Conservation (phyloP, 2,113 vertebrate species). For the Protobothrops mucrosquamatus region DNA sequence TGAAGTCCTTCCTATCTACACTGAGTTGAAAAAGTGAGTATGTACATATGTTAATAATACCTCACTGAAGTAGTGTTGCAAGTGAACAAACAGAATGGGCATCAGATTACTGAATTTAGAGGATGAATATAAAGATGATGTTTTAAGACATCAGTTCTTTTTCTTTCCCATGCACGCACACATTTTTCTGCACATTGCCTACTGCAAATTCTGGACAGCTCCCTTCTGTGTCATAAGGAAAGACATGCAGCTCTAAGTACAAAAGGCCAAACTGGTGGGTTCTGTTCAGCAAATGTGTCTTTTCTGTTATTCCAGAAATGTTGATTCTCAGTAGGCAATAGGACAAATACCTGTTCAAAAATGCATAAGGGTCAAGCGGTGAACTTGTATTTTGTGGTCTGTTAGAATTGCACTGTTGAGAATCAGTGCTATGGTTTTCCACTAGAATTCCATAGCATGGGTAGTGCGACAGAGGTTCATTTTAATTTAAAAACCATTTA, state of each 20-base stretch:
- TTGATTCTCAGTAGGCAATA: neutral
- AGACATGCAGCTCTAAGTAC: neutral
- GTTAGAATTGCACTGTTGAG: neutral
- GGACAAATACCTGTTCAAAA: no score
- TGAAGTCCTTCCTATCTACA: slow-evolving; percentile 97
- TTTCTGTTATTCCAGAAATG: neutral
- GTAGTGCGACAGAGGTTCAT: neutral
- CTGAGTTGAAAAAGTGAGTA: slow-evolving; percentile 92
- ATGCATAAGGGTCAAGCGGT: neutral
- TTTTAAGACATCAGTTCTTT: neutral
- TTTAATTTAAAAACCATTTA: neutral
- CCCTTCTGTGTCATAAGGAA: neutral
- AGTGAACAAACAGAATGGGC: no score
- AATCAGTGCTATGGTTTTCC: neutral
- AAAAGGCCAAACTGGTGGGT: neutral
- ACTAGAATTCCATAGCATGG: neutral
- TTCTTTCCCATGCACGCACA: neutral
- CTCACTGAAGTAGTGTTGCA: no score
- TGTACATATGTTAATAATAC: neutral
- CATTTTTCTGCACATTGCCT: neutral
- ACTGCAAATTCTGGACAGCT: neutral
- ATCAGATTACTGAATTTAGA: neutral
- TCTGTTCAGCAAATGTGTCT: neutral
- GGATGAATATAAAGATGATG: neutral
- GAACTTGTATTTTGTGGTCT: neutral